Evolutionary conservation across 64 coral and sea anemone genomes (phyloP).

Genomic region (Hydrozoanthus tunicans): DNA sequence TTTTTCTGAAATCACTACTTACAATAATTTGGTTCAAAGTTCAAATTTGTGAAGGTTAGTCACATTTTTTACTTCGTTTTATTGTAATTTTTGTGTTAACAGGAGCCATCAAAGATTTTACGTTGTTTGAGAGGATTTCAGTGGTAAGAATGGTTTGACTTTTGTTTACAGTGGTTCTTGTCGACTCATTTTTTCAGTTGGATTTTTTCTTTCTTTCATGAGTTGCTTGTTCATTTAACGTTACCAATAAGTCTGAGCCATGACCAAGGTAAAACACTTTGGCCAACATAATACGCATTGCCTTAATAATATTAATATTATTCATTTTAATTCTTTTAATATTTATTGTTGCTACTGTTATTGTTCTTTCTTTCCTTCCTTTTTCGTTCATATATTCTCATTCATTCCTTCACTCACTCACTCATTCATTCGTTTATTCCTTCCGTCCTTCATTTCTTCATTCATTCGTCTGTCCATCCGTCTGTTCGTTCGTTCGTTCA

Average conservation of each 20-base stretch:
- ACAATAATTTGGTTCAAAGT: no score
- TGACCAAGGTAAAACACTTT: no score
- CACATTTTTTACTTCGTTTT: not conserved
- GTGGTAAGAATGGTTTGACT: constrained; percentile 60
- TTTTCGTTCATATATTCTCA: not conserved
- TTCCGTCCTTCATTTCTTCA: not conserved
- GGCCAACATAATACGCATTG: no score
- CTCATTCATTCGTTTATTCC: not conserved
- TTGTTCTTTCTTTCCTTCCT: not conserved
- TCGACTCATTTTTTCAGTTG: no score
- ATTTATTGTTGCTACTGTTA: not conserved
- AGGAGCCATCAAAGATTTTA: constrained; percentile 77
- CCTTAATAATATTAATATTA: not conserved
- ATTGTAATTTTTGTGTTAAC: not conserved
- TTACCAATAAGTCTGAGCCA: no score
- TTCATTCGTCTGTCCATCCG: not conserved
- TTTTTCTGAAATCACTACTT: no score
- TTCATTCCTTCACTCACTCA: not conserved
- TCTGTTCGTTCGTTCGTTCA: not conserved
- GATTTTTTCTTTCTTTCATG: no score
- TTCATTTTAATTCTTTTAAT: not conserved
- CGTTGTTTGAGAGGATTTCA: constrained; percentile 96
- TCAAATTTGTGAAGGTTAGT: no score
- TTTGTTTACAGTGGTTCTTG: no score
- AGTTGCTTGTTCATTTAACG: no score